These are phyloP conservation scores for Anoplius nigerrimus DNA, from an alignment of 2,888 invertebrate species.

Conservation along the genomic window DNA sequence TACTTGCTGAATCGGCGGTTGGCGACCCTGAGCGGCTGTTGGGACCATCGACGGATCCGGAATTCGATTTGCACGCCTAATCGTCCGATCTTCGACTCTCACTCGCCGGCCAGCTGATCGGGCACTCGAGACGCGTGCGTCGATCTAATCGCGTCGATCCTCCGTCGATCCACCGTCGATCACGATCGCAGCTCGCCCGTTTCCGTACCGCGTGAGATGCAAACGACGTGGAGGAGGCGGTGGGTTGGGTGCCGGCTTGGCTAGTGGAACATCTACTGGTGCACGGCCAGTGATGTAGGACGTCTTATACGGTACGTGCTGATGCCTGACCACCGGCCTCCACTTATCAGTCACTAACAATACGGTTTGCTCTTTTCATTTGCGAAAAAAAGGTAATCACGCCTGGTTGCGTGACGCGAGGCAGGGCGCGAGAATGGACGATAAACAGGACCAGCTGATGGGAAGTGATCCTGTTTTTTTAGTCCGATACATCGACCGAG, in stretches of 20 bases:
- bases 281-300: slow-evolving; percentile 32
- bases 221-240: slow-evolving; percentile 10
- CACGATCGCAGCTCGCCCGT: no score
- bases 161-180: no score
- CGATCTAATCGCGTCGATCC: no score
- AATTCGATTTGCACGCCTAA: background rate
- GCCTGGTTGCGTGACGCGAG: slow-evolving; percentile 45
- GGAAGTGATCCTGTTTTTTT: background rate
- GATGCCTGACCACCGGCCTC: slow-evolving; percentile 55
- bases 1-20: no score
- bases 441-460: background rate
- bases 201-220: background rate
- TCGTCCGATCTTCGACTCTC: background rate
- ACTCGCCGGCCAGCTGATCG: background rate
- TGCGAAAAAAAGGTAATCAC: slow-evolving; percentile 52
- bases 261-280: slow-evolving; percentile 45
- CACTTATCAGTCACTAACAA: slow-evolving; percentile 67
- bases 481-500: background rate
- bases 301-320: slow-evolving; percentile 49
- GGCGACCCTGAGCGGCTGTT: no score
- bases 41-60: no score
- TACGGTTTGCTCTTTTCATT: slow-evolving; percentile 64
- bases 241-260: slow-evolving; percentile 14
- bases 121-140: no score
- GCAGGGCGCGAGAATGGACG: slow-evolving; percentile 2